phyloP scores from a whole-genome alignment of 1,140 invertebrate genomes.

The Zaprionus gabonicus region DNA sequence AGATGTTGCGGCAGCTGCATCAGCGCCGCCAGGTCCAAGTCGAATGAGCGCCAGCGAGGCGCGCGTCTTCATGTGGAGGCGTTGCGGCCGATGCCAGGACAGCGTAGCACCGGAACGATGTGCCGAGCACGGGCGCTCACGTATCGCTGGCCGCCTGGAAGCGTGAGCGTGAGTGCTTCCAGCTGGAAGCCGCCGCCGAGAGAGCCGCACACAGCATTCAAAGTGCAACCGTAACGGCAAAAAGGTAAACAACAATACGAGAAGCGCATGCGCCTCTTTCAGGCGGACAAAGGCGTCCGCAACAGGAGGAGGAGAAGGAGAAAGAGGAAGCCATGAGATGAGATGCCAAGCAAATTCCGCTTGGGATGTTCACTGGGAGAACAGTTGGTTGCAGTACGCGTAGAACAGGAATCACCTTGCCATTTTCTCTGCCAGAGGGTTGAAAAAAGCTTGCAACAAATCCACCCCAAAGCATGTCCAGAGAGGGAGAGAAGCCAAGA shows the following conservation, averaged over 20 bases:
- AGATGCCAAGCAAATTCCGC: constrained; percentile 3
- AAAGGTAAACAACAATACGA: constrained; percentile 54
- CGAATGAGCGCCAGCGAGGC: constrained; percentile 63
- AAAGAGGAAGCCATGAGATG: not conserved
- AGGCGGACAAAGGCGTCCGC: not conserved
- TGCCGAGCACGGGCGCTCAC: constrained; percentile 11
- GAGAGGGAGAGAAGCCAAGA: constrained; percentile 6
- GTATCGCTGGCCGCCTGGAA: constrained; percentile 40
- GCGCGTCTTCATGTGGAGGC: constrained; percentile 66
- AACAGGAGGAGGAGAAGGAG: not conserved
- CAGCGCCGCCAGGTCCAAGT: constrained; percentile 69
- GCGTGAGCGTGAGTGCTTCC: not conserved
- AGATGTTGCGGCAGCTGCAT: constrained; percentile 52
- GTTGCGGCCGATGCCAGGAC: constrained; percentile 27
- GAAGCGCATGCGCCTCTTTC: constrained; percentile 61
- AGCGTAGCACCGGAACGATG: constrained; percentile 6
- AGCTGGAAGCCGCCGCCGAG: constrained; percentile 10
- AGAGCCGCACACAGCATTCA: constrained; percentile 41
- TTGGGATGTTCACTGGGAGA: not conserved
- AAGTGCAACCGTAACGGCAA: constrained; percentile 52
- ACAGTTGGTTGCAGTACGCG: not conserved
- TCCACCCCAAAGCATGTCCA: not conserved
- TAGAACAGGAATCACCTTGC: constrained; percentile 43
- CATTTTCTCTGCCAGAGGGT: constrained; percentile 60
- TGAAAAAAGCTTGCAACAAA: constrained; percentile 15